These are phyloP conservation scores for Empidonax traillii DNA, from an alignment of 2,113 vertebrate genomes.

Conservation along the genomic window DNA sequence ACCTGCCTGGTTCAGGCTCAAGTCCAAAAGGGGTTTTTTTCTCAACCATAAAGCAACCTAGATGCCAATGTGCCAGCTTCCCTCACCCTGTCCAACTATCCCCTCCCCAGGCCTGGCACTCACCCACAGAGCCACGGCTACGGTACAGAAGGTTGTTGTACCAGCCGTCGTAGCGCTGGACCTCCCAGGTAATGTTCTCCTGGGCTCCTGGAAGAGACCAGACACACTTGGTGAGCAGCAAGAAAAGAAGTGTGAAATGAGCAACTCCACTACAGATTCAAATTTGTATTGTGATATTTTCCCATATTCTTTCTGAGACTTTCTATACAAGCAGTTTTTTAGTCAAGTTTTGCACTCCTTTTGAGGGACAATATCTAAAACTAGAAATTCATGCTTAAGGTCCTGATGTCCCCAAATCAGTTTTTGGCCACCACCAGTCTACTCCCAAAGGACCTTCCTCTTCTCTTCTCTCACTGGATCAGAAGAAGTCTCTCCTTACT, in stretches of 20 bases:
- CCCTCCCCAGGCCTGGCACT: not conserved
- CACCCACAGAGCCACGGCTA: constrained; percentile 80
- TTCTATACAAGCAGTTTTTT: not conserved
- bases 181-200: constrained; percentile 80
- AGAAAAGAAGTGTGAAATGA: not conserved
- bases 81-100: accelerated
- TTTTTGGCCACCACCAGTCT: not conserved
- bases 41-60: not conserved
- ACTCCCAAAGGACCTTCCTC: not conserved
- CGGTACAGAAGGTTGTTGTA: constrained; percentile 92
- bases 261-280: not conserved
- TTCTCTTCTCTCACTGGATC: not conserved
- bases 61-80: accelerated
- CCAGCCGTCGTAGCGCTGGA: constrained; percentile 94
- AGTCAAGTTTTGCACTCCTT: not conserved
- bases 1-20: not conserved
- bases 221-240: not conserved
- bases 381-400: not conserved
- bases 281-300: not conserved
- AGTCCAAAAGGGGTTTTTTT: not conserved
- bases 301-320: not conserved
- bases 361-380: not conserved
- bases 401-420: not conserved
- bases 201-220: constrained; percentile 69
- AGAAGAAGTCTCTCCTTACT: not conserved